Conservation (phyloP, 2,113 vertebrate genomes). For the Anas platyrhynchos region DNA sequence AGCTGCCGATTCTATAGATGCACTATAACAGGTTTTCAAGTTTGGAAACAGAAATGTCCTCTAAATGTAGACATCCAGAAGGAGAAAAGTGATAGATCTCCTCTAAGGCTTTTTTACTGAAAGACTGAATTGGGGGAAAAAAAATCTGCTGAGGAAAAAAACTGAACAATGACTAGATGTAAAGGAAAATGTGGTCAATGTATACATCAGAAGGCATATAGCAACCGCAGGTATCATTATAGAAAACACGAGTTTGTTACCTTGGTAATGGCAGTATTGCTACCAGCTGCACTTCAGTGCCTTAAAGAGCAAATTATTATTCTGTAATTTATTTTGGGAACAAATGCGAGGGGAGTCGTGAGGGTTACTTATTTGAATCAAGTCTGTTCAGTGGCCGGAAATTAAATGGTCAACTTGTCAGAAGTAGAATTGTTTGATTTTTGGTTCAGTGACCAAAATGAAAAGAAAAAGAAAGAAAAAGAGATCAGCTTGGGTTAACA, state of each 20-base stretch:
- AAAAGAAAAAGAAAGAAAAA: conserved; percentile 63
- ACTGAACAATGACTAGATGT: background rate
- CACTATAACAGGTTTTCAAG: background rate
- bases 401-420: conserved; percentile 72
- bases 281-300: background rate
- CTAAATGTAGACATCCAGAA: background rate
- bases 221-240: background rate
- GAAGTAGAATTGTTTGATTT: conserved; percentile 49
- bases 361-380: conserved; percentile 42
- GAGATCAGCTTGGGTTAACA: conserved; percentile 35
- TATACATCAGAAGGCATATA: background rate
- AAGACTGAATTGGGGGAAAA: background rate
- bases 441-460: conserved; percentile 70
- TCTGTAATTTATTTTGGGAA: conserved; percentile 60
- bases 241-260: background rate
- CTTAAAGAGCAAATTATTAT: background rate
- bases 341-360: background rate
- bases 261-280: conserved; percentile 13
- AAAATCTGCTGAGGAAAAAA: background rate
- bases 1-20: background rate
- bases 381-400: conserved; percentile 68
- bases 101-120: background rate
- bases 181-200: background rate
- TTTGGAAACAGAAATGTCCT: background rate
- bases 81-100: background rate